Evolutionary conservation across 2,797 vertebrate species (phyloP).

Genomic region (Danio albolineatus): DNA sequence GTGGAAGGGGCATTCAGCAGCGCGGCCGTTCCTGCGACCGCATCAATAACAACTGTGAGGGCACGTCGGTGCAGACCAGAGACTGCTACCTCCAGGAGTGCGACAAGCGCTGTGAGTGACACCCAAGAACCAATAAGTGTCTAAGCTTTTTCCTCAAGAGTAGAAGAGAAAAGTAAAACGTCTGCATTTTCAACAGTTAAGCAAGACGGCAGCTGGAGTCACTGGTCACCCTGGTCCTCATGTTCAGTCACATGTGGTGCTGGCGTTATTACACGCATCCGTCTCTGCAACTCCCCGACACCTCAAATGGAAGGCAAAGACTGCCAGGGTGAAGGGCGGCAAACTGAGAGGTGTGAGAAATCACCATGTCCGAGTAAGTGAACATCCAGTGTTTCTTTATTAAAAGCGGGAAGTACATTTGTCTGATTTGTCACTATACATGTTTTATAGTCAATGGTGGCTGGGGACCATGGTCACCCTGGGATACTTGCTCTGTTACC

Average conservation of each 20-base stretch:
- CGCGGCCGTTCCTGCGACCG: conserved; percentile 97
- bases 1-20: conserved; percentile 97
- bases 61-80: conserved; percentile 95
- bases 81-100: conserved; percentile 98
- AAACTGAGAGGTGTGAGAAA: conserved; percentile 90
- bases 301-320: conserved; percentile 94
- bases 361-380: conserved; percentile 92
- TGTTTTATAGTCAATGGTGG: conserved; percentile 88
- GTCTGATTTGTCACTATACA: background rate
- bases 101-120: conserved; percentile 94
- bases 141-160: background rate
- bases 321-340: conserved; percentile 90
- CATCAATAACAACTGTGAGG: conserved; percentile 96
- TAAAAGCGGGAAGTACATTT: background rate
- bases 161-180: background rate
- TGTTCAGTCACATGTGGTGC: conserved; percentile 94
- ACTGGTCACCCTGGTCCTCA: conserved; percentile 98
- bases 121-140: conserved; percentile 8
- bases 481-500: conserved; percentile 90
- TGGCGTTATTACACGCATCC: conserved; percentile 94
- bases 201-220: conserved; percentile 97
- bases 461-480: conserved; percentile 96
- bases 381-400: background rate
- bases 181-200: conserved; percentile 80
- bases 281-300: conserved; percentile 97